A percentile compares a stretch with the other conserved stretches of the same genome.
These are phyloP conservation scores for Drosophila tani DNA, from an alignment of 1,140 invertebrate genomes.

Conservation along the genomic window DNA sequence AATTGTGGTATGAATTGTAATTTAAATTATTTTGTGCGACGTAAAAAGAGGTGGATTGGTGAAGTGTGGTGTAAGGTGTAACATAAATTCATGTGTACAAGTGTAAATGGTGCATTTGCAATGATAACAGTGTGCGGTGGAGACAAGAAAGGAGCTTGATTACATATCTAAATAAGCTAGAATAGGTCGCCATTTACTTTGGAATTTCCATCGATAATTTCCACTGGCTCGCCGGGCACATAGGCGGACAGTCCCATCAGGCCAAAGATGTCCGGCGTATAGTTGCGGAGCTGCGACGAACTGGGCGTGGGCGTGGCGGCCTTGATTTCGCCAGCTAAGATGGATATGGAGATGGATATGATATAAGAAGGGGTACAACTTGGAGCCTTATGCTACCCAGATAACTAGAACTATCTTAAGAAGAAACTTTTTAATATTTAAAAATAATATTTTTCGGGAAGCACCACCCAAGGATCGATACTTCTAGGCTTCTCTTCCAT, in stretches of 20 bases:
- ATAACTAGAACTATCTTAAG: too few relatives aligned
- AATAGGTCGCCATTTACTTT: slow-evolving; percentile 85
- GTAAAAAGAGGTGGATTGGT: too few relatives aligned
- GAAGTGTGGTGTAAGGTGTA: background rate
- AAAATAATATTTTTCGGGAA: too few relatives aligned
- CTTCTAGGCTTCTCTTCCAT: too few relatives aligned
- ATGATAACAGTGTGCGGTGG: slow-evolving; percentile 19
- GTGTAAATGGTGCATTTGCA: background rate
- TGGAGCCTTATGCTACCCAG: too few relatives aligned
- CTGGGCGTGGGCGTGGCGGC: slow-evolving; percentile 80
- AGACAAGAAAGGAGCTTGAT: slow-evolving; percentile 50
- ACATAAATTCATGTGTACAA: background rate
- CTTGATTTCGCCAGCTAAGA: slow-evolving; percentile 62
- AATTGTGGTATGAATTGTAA: background rate
- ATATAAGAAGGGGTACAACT: too few relatives aligned
- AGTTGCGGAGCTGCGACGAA: slow-evolving; percentile 77
- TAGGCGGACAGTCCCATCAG: slow-evolving; percentile 85
- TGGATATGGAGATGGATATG: background rate
- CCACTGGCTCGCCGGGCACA: slow-evolving; percentile 85
- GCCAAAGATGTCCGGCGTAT: slow-evolving; percentile 85
- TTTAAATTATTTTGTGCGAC: background rate
- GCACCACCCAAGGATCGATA: too few relatives aligned
- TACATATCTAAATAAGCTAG: slow-evolving; percentile 48
- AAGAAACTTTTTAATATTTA: too few relatives aligned
- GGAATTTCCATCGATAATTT: slow-evolving; percentile 86